A percentile compares a stretch with the other conserved stretches of the same genome.
Evolutionary conservation across 2,888 invertebrate species (phyloP).

Genomic region (Empis livida): DNA sequence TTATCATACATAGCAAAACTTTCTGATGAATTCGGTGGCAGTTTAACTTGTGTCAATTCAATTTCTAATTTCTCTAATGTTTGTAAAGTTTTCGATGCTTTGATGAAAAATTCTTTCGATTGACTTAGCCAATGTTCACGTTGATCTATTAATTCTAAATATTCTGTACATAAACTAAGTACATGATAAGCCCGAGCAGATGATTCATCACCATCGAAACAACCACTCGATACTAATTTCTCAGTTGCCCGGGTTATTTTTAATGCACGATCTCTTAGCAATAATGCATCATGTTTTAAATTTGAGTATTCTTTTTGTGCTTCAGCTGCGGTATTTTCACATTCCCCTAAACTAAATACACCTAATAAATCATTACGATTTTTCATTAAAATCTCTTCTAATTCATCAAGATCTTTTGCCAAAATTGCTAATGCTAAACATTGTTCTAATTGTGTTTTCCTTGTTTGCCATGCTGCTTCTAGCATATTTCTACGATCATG

Average conservation of each 20-base stretch:
- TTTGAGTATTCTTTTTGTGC: conserved; percentile 55
- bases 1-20: conserved; percentile 54
- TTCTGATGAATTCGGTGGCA: conserved; percentile 50
- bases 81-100: conserved; percentile 55
- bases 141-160: conserved; percentile 55
- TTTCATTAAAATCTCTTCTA: conserved; percentile 45
- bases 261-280: conserved; percentile 59
- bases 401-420: conserved; percentile 53
- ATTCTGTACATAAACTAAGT: conserved; percentile 52
- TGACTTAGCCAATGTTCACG: conserved; percentile 52
- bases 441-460: conserved; percentile 65
- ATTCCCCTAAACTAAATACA: conserved; percentile 48
- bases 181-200: conserved; percentile 53
- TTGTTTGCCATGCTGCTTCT: conserved; percentile 52
- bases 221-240: conserved; percentile 54
- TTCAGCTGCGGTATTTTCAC: conserved; percentile 51
- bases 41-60: conserved; percentile 50
- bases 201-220: conserved; percentile 56
- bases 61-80: conserved; percentile 64
- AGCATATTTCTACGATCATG: conserved; percentile 61
- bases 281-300: conserved; percentile 55
- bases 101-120: conserved; percentile 58
- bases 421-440: conserved; percentile 60
- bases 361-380: conserved; percentile 42
- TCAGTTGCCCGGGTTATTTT: conserved; percentile 68